Percentiles rank a stretch among this genome's conserved stretches.
Evolutionary conservation across 2,113 vertebrate genomes (phyloP).

Genomic region (Silurus asotus): DNA sequence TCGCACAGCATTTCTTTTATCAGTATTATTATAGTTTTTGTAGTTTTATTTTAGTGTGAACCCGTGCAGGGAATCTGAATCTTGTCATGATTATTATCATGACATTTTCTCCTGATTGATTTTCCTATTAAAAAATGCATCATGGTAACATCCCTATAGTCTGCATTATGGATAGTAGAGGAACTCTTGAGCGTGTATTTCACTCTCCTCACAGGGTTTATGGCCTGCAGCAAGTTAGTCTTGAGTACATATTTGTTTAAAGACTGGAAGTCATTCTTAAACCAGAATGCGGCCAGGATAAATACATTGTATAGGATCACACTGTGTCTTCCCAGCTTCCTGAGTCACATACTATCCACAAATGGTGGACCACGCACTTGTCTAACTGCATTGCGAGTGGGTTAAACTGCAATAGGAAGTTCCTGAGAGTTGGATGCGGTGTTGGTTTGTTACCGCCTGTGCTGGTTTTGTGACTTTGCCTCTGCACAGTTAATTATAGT

Average conservation of each 20-base stretch:
- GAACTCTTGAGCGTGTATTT: background rate
- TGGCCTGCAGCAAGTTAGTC: background rate
- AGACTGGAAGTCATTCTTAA: background rate
- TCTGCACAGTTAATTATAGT: slow-evolving; percentile 66
- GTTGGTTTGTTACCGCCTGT: slow-evolving; percentile 43
- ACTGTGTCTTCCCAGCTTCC: slow-evolving; percentile 9
- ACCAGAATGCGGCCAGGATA: background rate
- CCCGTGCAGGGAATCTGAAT: background rate
- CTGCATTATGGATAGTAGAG: background rate
- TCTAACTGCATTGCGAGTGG: slow-evolving; percentile 21
- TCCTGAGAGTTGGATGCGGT: slow-evolving; percentile 38
- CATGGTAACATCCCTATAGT: background rate
- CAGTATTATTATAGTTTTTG: background rate
- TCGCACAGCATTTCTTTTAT: slow-evolving; percentile 5
- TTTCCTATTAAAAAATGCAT: background rate
- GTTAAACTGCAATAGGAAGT: slow-evolving; percentile 44
- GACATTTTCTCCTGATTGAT: background rate
- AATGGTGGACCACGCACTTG: slow-evolving; percentile 31
- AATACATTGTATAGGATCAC: slow-evolving; percentile 10
- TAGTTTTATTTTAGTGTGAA: background rate
- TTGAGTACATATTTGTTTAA: background rate
- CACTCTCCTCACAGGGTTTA: background rate
- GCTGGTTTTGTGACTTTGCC: slow-evolving; percentile 43
- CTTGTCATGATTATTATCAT: background rate
- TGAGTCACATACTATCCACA: slow-evolving; percentile 10